Evolutionary conservation across 2,113 vertebrate species (phyloP).

Genomic region (Chascanopsetta lugubris): DNA sequence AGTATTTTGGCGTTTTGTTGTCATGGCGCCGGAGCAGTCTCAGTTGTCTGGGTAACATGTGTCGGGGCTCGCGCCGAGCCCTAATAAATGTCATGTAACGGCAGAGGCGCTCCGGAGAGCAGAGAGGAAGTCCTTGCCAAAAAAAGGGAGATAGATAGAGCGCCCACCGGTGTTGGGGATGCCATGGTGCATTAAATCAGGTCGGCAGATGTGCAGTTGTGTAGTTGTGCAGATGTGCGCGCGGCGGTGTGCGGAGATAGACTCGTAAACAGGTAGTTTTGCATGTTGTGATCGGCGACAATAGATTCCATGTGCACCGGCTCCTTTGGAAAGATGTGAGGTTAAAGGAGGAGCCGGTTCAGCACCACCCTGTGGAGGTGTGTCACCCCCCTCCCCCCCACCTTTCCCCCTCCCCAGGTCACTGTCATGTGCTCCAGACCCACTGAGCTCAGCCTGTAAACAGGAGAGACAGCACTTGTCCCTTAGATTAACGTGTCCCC

Average conservation of each 20-base stretch:
- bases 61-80: slow-evolving; percentile 60
- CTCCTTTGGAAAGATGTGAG: too few relatives aligned
- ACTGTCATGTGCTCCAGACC: slow-evolving; percentile 56
- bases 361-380: slow-evolving; percentile 60
- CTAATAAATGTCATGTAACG: slow-evolving; percentile 75
- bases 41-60: slow-evolving; percentile 74
- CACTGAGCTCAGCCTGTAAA: slow-evolving; percentile 63
- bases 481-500: slow-evolving; percentile 67
- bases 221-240: slow-evolving; percentile 33
- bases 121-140: slow-evolving; percentile 70
- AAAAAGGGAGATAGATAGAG: slow-evolving; percentile 63
- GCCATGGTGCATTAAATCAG: slow-evolving; percentile 73
- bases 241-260: slow-evolving; percentile 18
- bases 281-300: slow-evolving; percentile 23
- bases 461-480: slow-evolving; percentile 74
- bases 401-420: slow-evolving; percentile 58
- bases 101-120: slow-evolving; percentile 63
- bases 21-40: slow-evolving; percentile 70
- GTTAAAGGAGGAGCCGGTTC: slow-evolving; percentile 21
- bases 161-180: slow-evolving; percentile 71
- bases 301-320: slow-evolving; percentile 8
- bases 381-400: slow-evolving; percentile 50
- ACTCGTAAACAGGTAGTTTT: slow-evolving; percentile 31
- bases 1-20: slow-evolving; percentile 72
- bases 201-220: slow-evolving; percentile 32